Evolutionary conservation across 2,888 invertebrate species (phyloP).

Genomic region (Diadegma fenestrale): DNA sequence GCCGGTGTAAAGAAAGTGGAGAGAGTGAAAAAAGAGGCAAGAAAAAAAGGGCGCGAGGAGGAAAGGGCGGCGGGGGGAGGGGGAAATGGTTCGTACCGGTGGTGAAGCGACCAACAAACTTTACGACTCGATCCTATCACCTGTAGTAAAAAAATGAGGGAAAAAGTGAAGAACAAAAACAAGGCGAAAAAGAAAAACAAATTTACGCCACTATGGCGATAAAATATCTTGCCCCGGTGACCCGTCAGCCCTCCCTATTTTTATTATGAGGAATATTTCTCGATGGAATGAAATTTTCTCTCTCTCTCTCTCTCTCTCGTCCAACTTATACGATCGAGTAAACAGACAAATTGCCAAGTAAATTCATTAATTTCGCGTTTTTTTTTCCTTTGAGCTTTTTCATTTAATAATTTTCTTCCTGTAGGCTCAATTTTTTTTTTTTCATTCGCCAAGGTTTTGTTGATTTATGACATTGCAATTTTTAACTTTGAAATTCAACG

Average conservation of each 20-base stretch:
- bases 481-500: no score
- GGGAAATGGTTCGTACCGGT: conserved; percentile 18
- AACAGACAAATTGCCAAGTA: neutral
- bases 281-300: conserved; percentile 6
- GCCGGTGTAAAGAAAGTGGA: conserved; percentile 22
- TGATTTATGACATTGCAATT: no score
- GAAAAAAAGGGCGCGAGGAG: neutral
- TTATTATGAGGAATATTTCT: neutral
- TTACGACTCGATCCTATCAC: conserved; percentile 50
- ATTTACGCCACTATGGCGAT: conserved; percentile 38
- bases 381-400: neutral
- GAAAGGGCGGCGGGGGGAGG: neutral
- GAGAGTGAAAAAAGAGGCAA: conserved; percentile 15
- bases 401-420: no score
- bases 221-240: conserved; percentile 36
- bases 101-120: conserved; percentile 38
- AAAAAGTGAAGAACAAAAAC: conserved; percentile 1
- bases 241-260: neutral
- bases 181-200: neutral
- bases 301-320: no score
- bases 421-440: no score
- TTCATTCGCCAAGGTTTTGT: no score
- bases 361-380: neutral
- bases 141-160: conserved; percentile 42
- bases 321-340: neutral